Conservation (phyloP, 35 echinoderm and acorn worm genomes). For the Ophioderma brevispina region DNA sequence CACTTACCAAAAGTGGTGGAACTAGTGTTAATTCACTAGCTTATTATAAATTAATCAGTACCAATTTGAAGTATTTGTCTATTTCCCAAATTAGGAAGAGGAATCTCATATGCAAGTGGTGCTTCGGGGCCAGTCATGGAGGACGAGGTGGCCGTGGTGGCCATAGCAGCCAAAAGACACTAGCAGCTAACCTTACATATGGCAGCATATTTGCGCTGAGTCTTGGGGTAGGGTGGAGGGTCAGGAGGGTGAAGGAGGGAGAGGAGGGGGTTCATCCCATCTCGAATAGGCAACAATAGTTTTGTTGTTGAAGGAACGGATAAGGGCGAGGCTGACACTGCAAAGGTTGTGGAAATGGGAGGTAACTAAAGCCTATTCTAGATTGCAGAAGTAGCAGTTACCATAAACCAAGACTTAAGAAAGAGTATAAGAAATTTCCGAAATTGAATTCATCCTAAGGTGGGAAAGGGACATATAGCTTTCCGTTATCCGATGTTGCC, state of each 20-base stretch:
- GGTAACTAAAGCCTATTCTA: too few species aligned
- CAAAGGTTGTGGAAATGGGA: too few species aligned
- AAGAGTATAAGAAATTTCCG: too few species aligned
- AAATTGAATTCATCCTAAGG: too few species aligned
- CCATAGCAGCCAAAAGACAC: not conserved
- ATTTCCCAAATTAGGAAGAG: slow-evolving; percentile 34
- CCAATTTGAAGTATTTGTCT: not conserved
- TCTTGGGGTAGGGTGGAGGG: slow-evolving; percentile 81
- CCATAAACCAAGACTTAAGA: too few species aligned
- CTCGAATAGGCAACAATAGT: not conserved
- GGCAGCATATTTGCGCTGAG: slow-evolving; percentile 72
- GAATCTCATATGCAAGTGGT: slow-evolving; percentile 37
- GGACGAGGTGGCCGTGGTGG: slow-evolving; percentile 71
- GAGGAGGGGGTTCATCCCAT: slow-evolving; percentile 6
- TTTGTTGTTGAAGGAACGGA: slow-evolving; percentile 18
- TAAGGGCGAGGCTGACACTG: too few species aligned
- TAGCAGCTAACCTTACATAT: slow-evolving; percentile 64
- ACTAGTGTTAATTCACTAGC: too few species aligned
- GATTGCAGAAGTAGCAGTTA: too few species aligned
- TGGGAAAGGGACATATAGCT: too few species aligned
- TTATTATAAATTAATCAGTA: too few species aligned
- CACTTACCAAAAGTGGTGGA: too few species aligned
- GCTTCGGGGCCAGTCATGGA: slow-evolving; percentile 82
- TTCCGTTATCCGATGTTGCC: too few species aligned
- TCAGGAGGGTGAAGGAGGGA: not conserved